phyloP scores from a whole-genome alignment of 2,888 invertebrate genomes.

The Epistrophe grossulariae region DNA sequence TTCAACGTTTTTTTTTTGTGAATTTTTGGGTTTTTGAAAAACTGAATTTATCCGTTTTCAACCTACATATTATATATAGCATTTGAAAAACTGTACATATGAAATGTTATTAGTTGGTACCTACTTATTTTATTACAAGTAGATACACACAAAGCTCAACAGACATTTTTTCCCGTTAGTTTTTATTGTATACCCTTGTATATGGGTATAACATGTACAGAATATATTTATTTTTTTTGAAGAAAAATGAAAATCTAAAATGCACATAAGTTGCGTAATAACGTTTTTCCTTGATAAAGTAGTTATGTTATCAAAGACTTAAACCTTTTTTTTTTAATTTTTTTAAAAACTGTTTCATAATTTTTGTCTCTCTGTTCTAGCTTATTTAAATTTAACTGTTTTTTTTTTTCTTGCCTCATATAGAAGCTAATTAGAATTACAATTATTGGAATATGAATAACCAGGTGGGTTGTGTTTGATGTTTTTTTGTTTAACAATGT shows the following conservation, averaged over 20 bases:
- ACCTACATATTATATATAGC: constrained; percentile 8
- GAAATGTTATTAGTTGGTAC: constrained; percentile 58
- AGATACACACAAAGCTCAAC: constrained; percentile 75
- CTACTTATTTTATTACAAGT: constrained; percentile 68
- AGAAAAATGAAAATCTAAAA: constrained; percentile 48
- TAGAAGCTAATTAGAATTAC: constrained; percentile 50
- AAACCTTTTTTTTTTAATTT: background rate
- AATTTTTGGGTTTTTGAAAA: constrained; percentile 40
- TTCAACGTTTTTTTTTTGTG: constrained; percentile 46
- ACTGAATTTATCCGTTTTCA: constrained; percentile 7
- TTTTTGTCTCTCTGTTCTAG: constrained; percentile 41
- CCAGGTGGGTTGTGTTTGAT: constrained; percentile 72
- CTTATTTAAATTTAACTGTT: constrained; percentile 42
- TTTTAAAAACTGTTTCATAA: constrained; percentile 40
- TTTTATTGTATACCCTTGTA: constrained; percentile 36
- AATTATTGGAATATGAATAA: constrained; percentile 72
- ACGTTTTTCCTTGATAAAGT: constrained; percentile 44
- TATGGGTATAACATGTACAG: constrained; percentile 29
- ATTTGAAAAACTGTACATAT: constrained; percentile 50
- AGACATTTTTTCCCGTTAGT: constrained; percentile 65
- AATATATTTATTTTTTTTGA: constrained; percentile 9
- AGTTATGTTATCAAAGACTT: constrained; percentile 39
- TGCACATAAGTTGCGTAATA: constrained; percentile 73
- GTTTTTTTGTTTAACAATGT: constrained; percentile 10
- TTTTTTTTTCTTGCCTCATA: constrained; percentile 34